Evolutionary conservation across 2,113 vertebrate species (phyloP).

Genomic region (Carassius carassius): DNA sequence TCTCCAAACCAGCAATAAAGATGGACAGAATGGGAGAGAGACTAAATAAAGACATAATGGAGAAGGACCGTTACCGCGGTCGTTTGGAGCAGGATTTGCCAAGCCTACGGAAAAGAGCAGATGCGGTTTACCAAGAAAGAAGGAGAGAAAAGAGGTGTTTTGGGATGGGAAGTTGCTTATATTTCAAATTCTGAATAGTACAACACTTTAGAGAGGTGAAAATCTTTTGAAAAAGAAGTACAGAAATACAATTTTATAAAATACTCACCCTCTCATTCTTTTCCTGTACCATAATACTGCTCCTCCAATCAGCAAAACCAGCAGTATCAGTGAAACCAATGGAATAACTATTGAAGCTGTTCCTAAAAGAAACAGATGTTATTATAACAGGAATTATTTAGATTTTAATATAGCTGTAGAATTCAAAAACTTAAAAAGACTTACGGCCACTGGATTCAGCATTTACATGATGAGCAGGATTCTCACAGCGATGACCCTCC

Average conservation of each 20-base stretch:
- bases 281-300: constrained; percentile 88
- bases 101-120: constrained; percentile 78
- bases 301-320: constrained; percentile 79
- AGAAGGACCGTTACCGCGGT: constrained; percentile 76
- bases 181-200: neutral
- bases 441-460: constrained; percentile 46
- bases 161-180: neutral
- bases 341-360: constrained; percentile 87
- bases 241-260: neutral
- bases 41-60: constrained; percentile 58
- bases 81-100: constrained; percentile 74
- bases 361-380: constrained; percentile 65
- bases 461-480: neutral
- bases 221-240: too few relatives aligned
- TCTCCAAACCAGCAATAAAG: constrained; percentile 19
- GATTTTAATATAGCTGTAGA: neutral
- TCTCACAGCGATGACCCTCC: constrained; percentile 56
- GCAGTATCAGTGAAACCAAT: constrained; percentile 81
- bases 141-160: constrained; percentile 25
- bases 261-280: constrained; percentile 88
- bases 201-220: neutral
- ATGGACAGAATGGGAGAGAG: constrained; percentile 48
- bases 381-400: neutral
- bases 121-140: constrained; percentile 64
- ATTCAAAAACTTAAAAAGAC: constrained; percentile 24